Evolutionary conservation across 2,797 vertebrate genomes (phyloP).

Genomic region (Oryzias dopingdopingensis): DNA sequence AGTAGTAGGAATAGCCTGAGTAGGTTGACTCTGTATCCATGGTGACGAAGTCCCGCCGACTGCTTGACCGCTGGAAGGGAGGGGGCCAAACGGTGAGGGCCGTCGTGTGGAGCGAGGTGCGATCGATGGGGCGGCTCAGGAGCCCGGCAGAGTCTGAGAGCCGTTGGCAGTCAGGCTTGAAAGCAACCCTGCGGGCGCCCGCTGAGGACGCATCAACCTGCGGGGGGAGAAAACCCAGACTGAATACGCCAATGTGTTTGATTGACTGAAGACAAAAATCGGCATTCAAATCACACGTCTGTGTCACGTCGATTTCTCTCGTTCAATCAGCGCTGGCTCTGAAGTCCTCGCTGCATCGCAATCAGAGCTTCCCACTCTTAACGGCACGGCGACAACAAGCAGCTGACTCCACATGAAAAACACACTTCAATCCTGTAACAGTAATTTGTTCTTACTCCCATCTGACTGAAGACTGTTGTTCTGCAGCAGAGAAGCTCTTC

Average conservation of each 20-base stretch:
- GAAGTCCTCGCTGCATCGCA: conserved; percentile 14
- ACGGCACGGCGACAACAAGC: conserved; percentile 23
- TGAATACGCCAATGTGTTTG: conserved; percentile 6
- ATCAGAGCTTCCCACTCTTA: conserved; percentile 9
- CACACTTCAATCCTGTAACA: conserved; percentile 17
- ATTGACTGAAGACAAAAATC: conserved; percentile 16
- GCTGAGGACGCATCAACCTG: conserved; percentile 72
- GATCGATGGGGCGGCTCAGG: conserved; percentile 52
- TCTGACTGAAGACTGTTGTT: conserved; percentile 31
- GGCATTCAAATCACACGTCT: conserved; percentile 19
- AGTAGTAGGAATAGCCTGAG: conserved; percentile 94
- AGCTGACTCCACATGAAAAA: conserved; percentile 36
- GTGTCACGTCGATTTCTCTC: conserved; percentile 9
- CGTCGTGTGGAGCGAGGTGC: conserved; percentile 44
- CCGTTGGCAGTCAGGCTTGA: conserved; percentile 64
- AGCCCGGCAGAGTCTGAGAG: conserved; percentile 50
- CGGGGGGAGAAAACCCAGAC: conserved; percentile 21
- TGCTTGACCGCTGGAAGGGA: conserved; percentile 50
- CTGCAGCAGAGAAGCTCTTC: conserved; percentile 18
- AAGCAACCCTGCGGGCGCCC: conserved; percentile 66
- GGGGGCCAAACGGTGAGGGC: conserved; percentile 38
- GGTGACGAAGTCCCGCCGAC: conserved; percentile 59
- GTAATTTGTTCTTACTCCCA: conserved; percentile 43
- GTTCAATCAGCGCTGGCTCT: not conserved
- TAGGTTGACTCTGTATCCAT: conserved; percentile 98